A percentile compares a stretch with the other conserved stretches of the same genome.
These are phyloP conservation scores for Neosalanx taihuensis DNA, from an alignment of 2,797 vertebrate species.

Conservation along the genomic window DNA sequence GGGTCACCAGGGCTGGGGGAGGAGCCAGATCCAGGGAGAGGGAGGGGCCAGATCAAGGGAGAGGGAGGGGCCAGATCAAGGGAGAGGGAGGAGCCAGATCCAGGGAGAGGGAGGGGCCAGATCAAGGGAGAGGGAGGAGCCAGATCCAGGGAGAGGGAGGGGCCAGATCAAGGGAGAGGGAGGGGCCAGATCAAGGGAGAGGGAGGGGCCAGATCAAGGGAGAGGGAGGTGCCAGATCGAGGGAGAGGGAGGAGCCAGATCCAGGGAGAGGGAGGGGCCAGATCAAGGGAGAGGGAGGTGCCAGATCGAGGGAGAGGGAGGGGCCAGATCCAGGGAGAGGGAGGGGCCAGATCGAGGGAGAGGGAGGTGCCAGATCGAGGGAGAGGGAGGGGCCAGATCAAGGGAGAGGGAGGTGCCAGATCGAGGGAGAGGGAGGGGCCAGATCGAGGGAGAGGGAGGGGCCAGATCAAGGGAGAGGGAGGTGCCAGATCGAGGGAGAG, in stretches of 20 bases:
- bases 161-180: background rate
- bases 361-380: background rate
- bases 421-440: background rate
- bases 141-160: background rate
- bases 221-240: background rate
- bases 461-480: background rate
- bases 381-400: background rate
- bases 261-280: background rate
- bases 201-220: background rate
- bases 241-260: background rate
- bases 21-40: background rate
- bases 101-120: background rate
- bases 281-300: background rate
- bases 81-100: background rate
- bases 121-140: background rate
- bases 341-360: background rate
- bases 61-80: background rate
- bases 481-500: background rate
- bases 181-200: too few species aligned
- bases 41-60: background rate
- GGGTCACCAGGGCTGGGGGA: constrained; percentile 78
- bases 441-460: background rate
- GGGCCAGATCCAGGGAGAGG: background rate
- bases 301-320: background rate
- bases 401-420: background rate